Percentiles rank a stretch among this genome's conserved stretches.
phyloP scores from a whole-genome alignment of 1,140 invertebrate genomes.

The Amphibalanus amphitrite region DNA sequence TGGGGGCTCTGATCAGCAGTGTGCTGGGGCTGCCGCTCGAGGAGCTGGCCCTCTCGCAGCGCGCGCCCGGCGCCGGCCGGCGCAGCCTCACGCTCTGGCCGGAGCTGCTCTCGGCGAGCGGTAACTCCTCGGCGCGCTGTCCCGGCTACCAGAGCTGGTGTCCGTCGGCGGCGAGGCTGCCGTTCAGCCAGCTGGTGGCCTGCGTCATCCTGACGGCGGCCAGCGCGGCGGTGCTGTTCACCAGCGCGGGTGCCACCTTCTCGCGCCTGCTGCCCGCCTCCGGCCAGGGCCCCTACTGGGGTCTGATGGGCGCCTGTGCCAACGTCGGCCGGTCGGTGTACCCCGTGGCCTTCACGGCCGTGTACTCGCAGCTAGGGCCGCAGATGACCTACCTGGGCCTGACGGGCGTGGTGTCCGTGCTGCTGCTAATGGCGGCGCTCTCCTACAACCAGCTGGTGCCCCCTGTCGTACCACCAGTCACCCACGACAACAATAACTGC shows the following conservation, averaged over 20 bases:
- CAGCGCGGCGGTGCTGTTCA: not conserved
- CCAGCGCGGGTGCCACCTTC: not conserved
- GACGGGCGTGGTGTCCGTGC: not conserved
- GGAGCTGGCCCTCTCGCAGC: not conserved
- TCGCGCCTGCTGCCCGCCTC: conserved; percentile 4
- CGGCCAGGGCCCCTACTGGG: not conserved
- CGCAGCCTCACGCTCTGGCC: no score
- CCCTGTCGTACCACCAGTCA: not conserved
- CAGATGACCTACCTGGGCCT: not conserved
- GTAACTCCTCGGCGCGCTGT: not conserved
- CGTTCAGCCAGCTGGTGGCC: not conserved
- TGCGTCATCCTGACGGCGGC: not conserved
- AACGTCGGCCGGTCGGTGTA: not conserved
- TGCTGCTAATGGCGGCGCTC: not conserved
- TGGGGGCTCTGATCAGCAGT: not conserved
- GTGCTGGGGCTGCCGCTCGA: not conserved
- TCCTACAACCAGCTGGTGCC: not conserved
- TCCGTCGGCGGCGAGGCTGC: not conserved
- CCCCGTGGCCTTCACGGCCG: not conserved
- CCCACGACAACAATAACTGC: not conserved
- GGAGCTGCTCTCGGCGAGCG: no score
- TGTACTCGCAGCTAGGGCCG: not conserved
- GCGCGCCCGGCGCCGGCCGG: no score
- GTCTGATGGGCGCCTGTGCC: not conserved
- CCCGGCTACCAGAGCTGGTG: not conserved